Base-by-base conservation (phyloP, 2,113 vertebrate genomes). In the Leiothrix lutea region DNA sequence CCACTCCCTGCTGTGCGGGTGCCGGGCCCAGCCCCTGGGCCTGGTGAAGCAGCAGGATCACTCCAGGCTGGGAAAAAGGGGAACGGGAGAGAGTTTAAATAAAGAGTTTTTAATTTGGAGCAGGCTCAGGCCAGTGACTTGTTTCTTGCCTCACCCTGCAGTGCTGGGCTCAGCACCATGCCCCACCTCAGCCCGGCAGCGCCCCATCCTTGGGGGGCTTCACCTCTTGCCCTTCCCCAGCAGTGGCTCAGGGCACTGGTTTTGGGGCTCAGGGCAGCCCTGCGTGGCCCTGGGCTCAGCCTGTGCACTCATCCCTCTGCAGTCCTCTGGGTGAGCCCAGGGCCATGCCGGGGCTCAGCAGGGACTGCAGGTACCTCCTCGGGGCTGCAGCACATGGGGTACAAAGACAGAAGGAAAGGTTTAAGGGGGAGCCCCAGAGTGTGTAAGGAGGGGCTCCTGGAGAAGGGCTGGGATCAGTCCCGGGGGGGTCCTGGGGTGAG, bases 91-190 rank as follows among this genome's bases (percentile, higher is more conserved):
- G 91, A 96, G 71, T 96, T 97, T 96, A 96, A 97, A 93, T 95
- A 80, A 97, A 95, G 87, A 94, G 91, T 97, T 97, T 97, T 96
- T 97, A 95, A 95, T 97, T 97, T 97, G 94, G 91, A 92, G 17
- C 40, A 17, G 3, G 6, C 21, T 67, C 0, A 0, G 25, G 35
- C 6, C 2, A 3, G 42, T 2, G 45, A 16, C 20, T 91, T 3
- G 1, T 56, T 38, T 8, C 28, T 48, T 2, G 0, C 9, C 20
- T 80, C 26, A 8, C 0, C 3, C 62, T 0, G 0, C 38, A 11
- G 48, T 3, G 40, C 33, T 2, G 3, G 18, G 9, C 20, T 57
- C 62, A 18, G 51, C 71, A 58, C 14, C 40, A 40, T 40, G 16
- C 61, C 6, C 21, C 6, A 12, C 5, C 31, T 38, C 15, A 29